These are phyloP conservation scores for Platycnemis pennipes DNA, from an alignment of 2,888 invertebrate species.

Conservation along the genomic window DNA sequence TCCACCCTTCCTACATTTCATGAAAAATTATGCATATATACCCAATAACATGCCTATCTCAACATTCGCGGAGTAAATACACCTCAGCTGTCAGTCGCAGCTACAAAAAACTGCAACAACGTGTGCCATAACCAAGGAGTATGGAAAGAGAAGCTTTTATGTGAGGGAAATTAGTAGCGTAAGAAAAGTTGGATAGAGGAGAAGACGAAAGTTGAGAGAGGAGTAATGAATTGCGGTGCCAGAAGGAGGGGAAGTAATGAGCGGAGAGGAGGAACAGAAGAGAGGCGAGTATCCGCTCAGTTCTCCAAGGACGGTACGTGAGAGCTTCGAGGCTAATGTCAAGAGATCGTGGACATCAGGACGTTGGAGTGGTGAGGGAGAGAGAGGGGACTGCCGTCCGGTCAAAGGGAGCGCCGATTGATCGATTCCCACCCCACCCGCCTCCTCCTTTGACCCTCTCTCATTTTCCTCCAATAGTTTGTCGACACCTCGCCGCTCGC, in stretches of 20 bases:
- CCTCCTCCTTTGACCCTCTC: neutral
- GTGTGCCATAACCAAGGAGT: no score
- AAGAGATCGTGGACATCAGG: neutral
- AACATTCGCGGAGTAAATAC: no score
- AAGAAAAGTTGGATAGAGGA: neutral
- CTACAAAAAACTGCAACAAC: no score
- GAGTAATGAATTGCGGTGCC: neutral
- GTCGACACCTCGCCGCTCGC: neutral
- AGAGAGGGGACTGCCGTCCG: neutral
- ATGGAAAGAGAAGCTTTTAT: no score
- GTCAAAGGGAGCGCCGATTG: neutral
- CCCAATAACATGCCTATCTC: no score
- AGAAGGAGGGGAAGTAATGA: neutral
- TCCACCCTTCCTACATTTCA: no score
- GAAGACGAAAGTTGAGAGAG: neutral
- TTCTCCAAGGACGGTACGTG: neutral
- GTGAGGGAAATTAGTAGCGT: no score
- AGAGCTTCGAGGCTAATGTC: neutral
- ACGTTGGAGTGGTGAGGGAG: neutral
- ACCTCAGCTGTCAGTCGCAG: no score
- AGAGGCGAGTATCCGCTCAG: neutral
- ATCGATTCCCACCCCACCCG: neutral
- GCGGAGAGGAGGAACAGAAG: neutral
- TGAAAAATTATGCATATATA: no score
- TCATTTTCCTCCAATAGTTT: neutral